Percentiles rank a stretch among this genome's conserved stretches.
Evolutionary conservation across 2,888 invertebrate genomes (phyloP).

Genomic region (Pheosia gnoma): DNA sequence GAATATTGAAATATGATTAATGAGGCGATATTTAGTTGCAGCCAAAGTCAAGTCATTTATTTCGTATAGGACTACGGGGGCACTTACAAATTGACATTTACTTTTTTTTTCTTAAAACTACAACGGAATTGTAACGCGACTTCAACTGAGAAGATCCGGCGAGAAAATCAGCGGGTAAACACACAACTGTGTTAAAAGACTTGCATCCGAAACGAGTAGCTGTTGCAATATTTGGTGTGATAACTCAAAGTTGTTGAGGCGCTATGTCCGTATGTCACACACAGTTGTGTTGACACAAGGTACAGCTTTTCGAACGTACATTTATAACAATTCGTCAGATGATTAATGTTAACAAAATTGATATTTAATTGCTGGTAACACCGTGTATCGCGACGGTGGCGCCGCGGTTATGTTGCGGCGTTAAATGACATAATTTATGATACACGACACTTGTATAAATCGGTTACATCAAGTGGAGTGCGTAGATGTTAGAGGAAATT

Average conservation of each 20-base stretch:
- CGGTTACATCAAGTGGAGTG: slow-evolving; percentile 17
- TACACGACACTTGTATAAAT: slow-evolving; percentile 29
- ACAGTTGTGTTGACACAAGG: slow-evolving; percentile 23
- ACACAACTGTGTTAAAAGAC: not conserved
- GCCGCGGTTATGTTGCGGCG: slow-evolving; percentile 46
- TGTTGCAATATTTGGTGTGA: not conserved
- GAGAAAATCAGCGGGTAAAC: not conserved
- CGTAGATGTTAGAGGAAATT: slow-evolving; percentile 5
- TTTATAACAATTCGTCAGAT: slow-evolving; percentile 61
- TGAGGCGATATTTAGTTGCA: no score
- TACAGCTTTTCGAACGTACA: slow-evolving; percentile 36
- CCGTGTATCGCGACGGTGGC: slow-evolving; percentile 43
- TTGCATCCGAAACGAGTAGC: not conserved
- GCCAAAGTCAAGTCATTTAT: no score
- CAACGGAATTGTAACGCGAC: no score
- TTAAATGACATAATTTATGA: slow-evolving; percentile 61
- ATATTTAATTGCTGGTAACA: slow-evolving; percentile 74
- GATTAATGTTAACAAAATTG: slow-evolving; percentile 74
- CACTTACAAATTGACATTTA: no score
- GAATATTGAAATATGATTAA: not conserved
- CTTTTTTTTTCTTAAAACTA: no score
- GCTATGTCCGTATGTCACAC: slow-evolving; percentile 23
- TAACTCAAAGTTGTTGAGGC: not conserved
- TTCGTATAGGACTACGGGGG: no score
- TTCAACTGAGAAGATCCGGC: no score